Evolutionary conservation across 2,888 invertebrate genomes (phyloP), one percentile per base, ranked within the genome.

Genomic region (Baccha elongata): DNA sequence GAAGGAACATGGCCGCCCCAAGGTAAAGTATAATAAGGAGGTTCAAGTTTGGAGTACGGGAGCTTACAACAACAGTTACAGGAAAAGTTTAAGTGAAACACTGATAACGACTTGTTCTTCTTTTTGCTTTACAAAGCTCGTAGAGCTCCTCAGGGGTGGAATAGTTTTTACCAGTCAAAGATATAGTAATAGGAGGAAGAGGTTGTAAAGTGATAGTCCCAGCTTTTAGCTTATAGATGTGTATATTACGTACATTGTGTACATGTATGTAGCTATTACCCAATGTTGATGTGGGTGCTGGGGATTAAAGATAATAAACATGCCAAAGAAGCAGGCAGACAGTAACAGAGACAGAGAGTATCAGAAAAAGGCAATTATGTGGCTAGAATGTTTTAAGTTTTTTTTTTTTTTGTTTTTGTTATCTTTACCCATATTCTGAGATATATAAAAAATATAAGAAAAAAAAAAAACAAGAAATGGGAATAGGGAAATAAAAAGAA

Each of bases 101-200:
- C 71, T 81, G 80, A 81, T 81, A 81, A 69, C 58, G 80, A 81
- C 80, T 81, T 69, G 62, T 58, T 58, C 58, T 37, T 58, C 15
- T 15, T 44, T 17, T 37, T 37, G 40, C 10, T 40, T 58, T 19
- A 35, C 21, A 19, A 53, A 19, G 21, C 35, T 21, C 8, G 3
- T 7, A 35, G 3, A 53, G 32, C 21, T 37, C 55, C 58, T 58
- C 23, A 40, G 58, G 58, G 40, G 15, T 40, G 58, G 58, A 40
- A 58, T 58, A 58, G 58, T 58, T 58, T 58, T 23, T n/a, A n/a
- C 2, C 15, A 37, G 55, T 1, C 19, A 53, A 13, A n/a, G n/a
- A n/a, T n/a, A n/a, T 21, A 35, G 58, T 58, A 40, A 26, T 40
- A 23, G 5, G 15, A 15, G 58, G 37, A 11, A 7, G 40, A 5